Evolutionary conservation across 2,888 invertebrate genomes (phyloP), one percentile per base, ranked within the genome.

Genomic region (Schrankia costaestrigalis): DNA sequence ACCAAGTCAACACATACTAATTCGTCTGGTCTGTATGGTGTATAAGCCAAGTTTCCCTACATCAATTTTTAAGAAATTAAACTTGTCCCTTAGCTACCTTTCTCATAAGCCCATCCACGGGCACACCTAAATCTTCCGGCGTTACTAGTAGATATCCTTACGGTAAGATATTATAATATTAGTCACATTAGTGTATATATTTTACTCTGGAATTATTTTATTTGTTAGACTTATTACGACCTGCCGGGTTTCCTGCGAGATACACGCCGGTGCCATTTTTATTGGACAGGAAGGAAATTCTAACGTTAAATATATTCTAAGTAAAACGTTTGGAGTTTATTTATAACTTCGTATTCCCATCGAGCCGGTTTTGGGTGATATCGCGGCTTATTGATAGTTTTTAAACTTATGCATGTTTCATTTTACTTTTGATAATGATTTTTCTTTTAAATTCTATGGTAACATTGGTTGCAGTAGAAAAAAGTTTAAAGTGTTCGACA

Each of bases 231-330:
- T 82, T 84, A 82, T 80, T 80, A 78, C 78, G 80, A 76, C 78
- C 75, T 71, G 80, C 78, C 72, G 70, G 67, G 73, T 68, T 75
- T 72, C 76, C 76, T 73, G 66, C 71, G 82, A 76, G 78, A 81
- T 75, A 79, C 75, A 57, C 68, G 53, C 58, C 56, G 67, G 76
- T 70, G 65, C 72, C 67, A 71, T 79, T 86, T 84, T 86, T 86
- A 85, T 86, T 84, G 66, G 84, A 84, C 84, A 84, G 84, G 84
- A 85, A 86, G 85, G 84, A 84, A 83, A 85, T 77, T 81, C 80
- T 79, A 80, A 80, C 78, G 66, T 79, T 75, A 70, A 78, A 81
- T 80, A 79, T 79, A 78, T 82, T 79, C 65, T 65, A 71, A 73
- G 71, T 79, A 72, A 74, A 75, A 65, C 69, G 69, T 67, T 71